Conservation (phyloP, 2,113 vertebrate genomes). For the Antigone vipio region DNA sequence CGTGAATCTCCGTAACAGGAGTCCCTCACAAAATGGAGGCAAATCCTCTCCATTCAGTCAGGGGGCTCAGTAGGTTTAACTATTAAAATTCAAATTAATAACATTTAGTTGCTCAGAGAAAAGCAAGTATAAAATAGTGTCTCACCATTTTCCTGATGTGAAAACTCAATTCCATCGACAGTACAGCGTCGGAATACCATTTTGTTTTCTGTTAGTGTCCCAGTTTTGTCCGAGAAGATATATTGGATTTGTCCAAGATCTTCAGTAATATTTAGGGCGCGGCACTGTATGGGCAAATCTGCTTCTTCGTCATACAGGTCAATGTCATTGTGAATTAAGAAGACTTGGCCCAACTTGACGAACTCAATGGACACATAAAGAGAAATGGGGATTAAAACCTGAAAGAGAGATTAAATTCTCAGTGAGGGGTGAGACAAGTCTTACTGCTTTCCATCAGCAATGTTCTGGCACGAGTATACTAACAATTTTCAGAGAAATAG, state of each 20-base stretch:
- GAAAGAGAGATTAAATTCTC: slow-evolving; percentile 40
- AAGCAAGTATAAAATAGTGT: background rate
- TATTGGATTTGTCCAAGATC: slow-evolving; percentile 83
- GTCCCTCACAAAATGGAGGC: background rate
- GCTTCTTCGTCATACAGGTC: slow-evolving; percentile 78
- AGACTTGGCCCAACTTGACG: slow-evolving; percentile 80
- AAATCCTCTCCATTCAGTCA: background rate
- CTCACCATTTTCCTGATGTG: slow-evolving; percentile 82
- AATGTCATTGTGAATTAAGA: slow-evolving; percentile 78
- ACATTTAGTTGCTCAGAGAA: background rate
- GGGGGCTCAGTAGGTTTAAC: background rate
- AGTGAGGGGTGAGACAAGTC: background rate
- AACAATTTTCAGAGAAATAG: background rate
- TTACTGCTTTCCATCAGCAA: background rate
- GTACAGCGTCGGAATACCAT: slow-evolving; percentile 83
- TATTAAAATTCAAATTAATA: background rate
- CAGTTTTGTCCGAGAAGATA: slow-evolving; percentile 83
- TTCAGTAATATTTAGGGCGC: slow-evolving; percentile 79
- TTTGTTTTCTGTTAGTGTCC: slow-evolving; percentile 83
- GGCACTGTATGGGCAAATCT: slow-evolving; percentile 75
- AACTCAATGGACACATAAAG: slow-evolving; percentile 82
- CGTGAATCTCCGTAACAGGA: background rate
- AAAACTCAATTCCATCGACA: slow-evolving; percentile 77
- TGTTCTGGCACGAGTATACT: background rate
- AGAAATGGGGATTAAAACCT: slow-evolving; percentile 83